Base-by-base conservation (phyloP, 2,113 vertebrate genomes). In the Chlorodrepanis virens region DNA sequence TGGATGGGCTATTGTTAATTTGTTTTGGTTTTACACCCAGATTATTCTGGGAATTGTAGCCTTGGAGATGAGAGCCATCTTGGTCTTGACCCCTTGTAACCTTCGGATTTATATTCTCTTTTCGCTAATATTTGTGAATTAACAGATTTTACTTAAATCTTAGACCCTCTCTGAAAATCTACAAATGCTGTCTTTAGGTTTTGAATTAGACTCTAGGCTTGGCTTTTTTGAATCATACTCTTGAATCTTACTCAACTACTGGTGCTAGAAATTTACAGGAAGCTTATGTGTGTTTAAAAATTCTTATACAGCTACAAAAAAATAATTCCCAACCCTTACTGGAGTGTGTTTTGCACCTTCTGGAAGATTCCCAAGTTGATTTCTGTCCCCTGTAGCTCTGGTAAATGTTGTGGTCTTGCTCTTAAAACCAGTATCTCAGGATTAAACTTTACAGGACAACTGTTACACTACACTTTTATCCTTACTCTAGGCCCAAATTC, bases 401-500 rank as follows among this genome's bases (percentile, higher is more conserved):
- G 1, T n/a, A 31, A 59, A 24, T 29, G 11, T 23, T 53, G 14
- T 0, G 3, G 7, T 53, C 29, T 65, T 81, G 50, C 29, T 70
- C 10, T 29, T 77, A 50, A 69, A 79, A 49, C 61, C 3, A 22
- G 24, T 24, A 9, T 28, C 9, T 39, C 6, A n/a, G 27, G 23
- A 15, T 70, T 47, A 52, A 72, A 59, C 28, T 24, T 1, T 1
- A 0, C 4, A 21, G 28, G 37, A n/a, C 83, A 78, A 20, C 20
- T 14, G 5, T 54, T 71, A 21, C 0, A 1, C 4, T 24, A 8
- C 31, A 9, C 2, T 68, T 37, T 11, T 6, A 6, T 18, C 23
- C 9, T 42, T 63, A 14, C 9, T 80, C 6, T 53, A 17, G 37
- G 31, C 25, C 11, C 0, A 3, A 4, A 1, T 53, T 40, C 3